Conservation (phyloP, 2,113 vertebrate species). For the Amazona vittata region DNA sequence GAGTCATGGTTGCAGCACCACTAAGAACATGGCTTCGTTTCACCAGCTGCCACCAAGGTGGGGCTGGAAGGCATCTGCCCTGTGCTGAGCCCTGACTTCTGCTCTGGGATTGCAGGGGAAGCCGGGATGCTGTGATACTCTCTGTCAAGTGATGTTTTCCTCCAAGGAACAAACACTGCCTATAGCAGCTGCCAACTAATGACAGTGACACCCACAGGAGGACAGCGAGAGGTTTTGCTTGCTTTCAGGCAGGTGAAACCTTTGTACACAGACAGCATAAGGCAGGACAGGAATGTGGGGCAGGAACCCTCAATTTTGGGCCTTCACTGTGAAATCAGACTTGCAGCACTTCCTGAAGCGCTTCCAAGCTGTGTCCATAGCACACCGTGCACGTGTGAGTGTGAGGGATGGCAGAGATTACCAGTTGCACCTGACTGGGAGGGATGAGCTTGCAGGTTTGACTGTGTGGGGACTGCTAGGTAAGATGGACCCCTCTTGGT, state of each 20-base stretch:
- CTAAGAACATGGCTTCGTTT: background rate
- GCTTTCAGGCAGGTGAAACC: background rate
- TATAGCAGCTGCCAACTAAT: background rate
- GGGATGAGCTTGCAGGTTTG: fast-evolving
- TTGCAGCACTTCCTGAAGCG: background rate
- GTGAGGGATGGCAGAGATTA: background rate
- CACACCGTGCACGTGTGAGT: fast-evolving
- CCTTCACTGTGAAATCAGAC: background rate
- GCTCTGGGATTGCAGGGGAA: background rate
- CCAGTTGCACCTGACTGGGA: fast-evolving
- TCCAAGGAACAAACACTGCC: background rate
- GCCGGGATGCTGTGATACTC: background rate
- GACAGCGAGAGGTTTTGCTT: background rate
- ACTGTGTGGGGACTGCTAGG: background rate
- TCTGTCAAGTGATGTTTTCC: background rate
- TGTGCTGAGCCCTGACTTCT: fast-evolving
- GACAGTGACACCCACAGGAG: background rate
- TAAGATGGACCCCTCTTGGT: background rate
- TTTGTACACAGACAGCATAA: background rate
- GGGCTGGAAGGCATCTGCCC: background rate
- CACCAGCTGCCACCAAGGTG: background rate
- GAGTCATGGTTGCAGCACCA: background rate
- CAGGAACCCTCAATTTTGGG: background rate
- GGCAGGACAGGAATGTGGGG: background rate
- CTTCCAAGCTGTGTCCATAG: background rate